Evolutionary conservation across 2,888 invertebrate genomes (phyloP), one percentile per base, ranked within the genome.

Genomic region (Crioceris asparagi): DNA sequence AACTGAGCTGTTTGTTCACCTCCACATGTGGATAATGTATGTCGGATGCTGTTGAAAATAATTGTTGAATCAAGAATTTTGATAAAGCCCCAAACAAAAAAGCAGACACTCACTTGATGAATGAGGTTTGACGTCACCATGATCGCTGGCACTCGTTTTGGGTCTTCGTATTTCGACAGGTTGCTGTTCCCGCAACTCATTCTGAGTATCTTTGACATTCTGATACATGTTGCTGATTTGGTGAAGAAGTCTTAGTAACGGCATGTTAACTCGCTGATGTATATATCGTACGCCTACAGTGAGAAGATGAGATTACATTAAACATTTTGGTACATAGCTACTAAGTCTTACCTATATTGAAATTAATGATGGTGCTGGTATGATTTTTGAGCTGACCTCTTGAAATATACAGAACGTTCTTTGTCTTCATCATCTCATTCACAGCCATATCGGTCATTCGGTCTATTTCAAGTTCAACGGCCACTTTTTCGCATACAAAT

Each of bases 221-320:
- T 92, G 91, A 65, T 93, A 92, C 92, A 96, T 93, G 57, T 91
- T 93, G 55, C 86, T 87, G 57, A 96, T 93, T 69, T 96, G 96
- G 66, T 96, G 93, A 40, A 94, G 70, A 35, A 96, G 72, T 34
- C 96, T 70, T 30, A 96, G 67, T 23, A 96, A 67, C 0, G 94
- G 93, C 93, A 96, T 93, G 64, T 96, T 96, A 2, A 96, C 91
- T 71, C 93, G 86, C 60, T 94, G 94, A 31, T 88, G 87, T 52
- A 96, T 90, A 57, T 85, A 86, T 36, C 88, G 74, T 49, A 91
- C 81, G 58, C 87, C 85, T 41, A 88, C 68, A 42, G 37, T 15
- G 15, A 23, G 25, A 17, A 27, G 12, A 11, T 25, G 11, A 32
- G 11, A 36, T 25, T 38, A 16, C 17, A 19, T 27, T 29, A 35